Conservation (phyloP, 2,888 invertebrate genomes). For the Bombylius discolor region DNA sequence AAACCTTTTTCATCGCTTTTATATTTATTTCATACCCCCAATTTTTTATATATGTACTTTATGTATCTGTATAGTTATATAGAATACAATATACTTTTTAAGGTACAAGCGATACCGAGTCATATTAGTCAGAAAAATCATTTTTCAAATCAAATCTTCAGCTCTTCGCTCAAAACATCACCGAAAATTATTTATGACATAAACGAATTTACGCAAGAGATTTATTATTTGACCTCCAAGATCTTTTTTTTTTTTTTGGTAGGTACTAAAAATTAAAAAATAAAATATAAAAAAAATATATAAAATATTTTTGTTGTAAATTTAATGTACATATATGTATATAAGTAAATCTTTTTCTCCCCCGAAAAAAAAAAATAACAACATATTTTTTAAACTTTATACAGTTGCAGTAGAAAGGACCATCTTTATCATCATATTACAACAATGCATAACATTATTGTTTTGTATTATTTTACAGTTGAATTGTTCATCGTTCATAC, state of each 20-base stretch:
- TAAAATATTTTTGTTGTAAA: background rate
- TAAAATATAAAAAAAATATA: background rate
- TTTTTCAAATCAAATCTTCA: constrained; percentile 3
- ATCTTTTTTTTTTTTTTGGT: background rate
- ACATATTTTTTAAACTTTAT: too few relatives aligned
- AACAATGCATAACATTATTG: too few relatives aligned
- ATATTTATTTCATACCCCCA: too few relatives aligned
- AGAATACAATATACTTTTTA: background rate
- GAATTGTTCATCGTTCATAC: too few relatives aligned
- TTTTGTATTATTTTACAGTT: too few relatives aligned
- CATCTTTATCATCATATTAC: too few relatives aligned
- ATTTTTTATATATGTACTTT: background rate
- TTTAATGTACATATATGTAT: too few relatives aligned
- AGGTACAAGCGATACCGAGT: background rate
- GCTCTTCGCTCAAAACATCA: constrained; percentile 7
- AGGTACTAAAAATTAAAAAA: background rate
- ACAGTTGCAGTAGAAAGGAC: too few relatives aligned
- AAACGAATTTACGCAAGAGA: constrained; percentile 13
- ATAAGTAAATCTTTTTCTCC: too few relatives aligned
- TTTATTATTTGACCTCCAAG: constrained; percentile 14
- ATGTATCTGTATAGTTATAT: background rate
- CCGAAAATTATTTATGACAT: constrained; percentile 15
- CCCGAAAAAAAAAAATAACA: too few relatives aligned
- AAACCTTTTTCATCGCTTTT: too few relatives aligned
- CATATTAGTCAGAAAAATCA: background rate